These are phyloP conservation scores for Drosophila suzukii DNA, from an alignment of 1,140 invertebrate species.

Conservation along the genomic window DNA sequence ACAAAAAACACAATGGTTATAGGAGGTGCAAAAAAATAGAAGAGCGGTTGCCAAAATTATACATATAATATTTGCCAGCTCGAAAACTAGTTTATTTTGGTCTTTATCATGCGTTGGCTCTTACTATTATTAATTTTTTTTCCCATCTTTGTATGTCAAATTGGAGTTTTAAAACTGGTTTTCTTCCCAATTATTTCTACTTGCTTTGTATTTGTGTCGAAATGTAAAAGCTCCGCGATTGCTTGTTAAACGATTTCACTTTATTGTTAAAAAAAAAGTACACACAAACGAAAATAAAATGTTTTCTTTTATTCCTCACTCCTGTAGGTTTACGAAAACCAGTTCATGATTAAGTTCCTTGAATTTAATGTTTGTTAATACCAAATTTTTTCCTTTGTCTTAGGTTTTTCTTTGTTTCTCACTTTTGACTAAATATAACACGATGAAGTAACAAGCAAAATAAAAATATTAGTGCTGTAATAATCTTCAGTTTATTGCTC, in stretches of 20 bases:
- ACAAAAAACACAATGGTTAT: conserved; percentile 14
- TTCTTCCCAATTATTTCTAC: conserved; percentile 29
- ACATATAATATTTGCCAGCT: conserved; percentile 16
- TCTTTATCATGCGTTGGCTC: conserved; percentile 4
- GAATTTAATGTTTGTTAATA: not conserved
- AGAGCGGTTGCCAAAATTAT: not conserved
- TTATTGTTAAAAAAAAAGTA: not conserved
- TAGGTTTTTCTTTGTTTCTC: not conserved
- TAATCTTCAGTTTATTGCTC: not conserved
- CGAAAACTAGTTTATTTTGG: conserved; percentile 35
- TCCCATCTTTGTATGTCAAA: conserved; percentile 13
- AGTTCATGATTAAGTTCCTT: not conserved
- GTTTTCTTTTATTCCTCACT: not conserved
- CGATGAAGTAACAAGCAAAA: not conserved
- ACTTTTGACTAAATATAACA: not conserved
- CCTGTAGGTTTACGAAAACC: not conserved
- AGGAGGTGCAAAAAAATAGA: conserved; percentile 9
- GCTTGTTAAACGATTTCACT: not conserved
- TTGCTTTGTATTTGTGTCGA: conserved; percentile 18
- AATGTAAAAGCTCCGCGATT: conserved; percentile 7
- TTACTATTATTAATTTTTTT: conserved; percentile 13
- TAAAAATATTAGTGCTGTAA: not conserved
- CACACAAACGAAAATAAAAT: not conserved
- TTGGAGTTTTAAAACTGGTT: conserved; percentile 31
- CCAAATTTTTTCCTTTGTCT: not conserved